A percentile compares a stretch with the other conserved stretches of the same genome.
Evolutionary conservation across 2,113 vertebrate genomes (phyloP).

Genomic region (Pimephales promelas): DNA sequence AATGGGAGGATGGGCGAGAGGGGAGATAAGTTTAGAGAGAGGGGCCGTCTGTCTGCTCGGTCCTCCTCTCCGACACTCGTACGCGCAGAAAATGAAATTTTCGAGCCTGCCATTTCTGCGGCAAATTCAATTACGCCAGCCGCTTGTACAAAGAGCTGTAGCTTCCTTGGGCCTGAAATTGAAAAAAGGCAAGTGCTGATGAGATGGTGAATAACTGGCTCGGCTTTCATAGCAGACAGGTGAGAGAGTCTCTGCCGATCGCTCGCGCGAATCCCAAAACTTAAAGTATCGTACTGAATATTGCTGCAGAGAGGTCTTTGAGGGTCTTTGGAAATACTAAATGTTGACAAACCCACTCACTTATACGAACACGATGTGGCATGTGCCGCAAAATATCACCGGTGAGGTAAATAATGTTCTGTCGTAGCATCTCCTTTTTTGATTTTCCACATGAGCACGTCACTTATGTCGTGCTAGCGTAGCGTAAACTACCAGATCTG

Average conservation of each 20-base stretch:
- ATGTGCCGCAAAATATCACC: neutral
- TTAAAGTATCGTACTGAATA: slow-evolving; percentile 24
- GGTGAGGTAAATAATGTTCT: slow-evolving; percentile 29
- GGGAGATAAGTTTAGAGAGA: slow-evolving; percentile 64
- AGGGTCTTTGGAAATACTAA: slow-evolving; percentile 32
- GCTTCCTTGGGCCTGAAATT: slow-evolving; percentile 98
- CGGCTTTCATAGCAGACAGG: slow-evolving; percentile 84
- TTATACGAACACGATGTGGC: slow-evolving; percentile 1
- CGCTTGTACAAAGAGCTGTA: slow-evolving; percentile 94
- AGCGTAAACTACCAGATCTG: slow-evolving; percentile 27
- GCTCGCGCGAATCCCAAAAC: slow-evolving; percentile 21
- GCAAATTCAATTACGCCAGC: slow-evolving; percentile 99
- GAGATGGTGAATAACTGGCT: slow-evolving; percentile 92
- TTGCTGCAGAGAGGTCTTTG: slow-evolving; percentile 33
- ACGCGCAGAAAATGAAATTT: slow-evolving; percentile 94
- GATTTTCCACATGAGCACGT: slow-evolving; percentile 49
- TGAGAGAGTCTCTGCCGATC: slow-evolving; percentile 69
- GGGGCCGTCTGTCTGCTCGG: slow-evolving; percentile 53
- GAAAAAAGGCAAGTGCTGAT: slow-evolving; percentile 94
- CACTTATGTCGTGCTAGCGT: slow-evolving; percentile 26
- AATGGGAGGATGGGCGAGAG: slow-evolving; percentile 66
- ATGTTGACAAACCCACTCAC: slow-evolving; percentile 27
- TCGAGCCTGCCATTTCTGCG: slow-evolving; percentile 96
- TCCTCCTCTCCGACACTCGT: slow-evolving; percentile 59
- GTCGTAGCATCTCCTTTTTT: slow-evolving; percentile 25